Percentiles rank a stretch among this genome's conserved stretches.
These are phyloP conservation scores for Sebastes cheni DNA, from an alignment of 2,797 vertebrate species.

Conservation along the genomic window DNA sequence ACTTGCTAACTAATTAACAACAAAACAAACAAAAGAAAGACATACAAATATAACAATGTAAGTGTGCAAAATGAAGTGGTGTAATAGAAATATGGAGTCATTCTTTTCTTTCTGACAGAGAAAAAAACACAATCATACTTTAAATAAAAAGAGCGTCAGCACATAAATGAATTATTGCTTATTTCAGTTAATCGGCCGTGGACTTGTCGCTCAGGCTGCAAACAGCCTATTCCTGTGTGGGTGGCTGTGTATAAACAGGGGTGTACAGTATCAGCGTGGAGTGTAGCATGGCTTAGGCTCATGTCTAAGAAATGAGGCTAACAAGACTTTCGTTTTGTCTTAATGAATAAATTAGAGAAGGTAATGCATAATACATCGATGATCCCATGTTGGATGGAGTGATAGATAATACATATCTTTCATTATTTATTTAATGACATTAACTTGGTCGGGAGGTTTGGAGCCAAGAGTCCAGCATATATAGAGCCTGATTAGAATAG, in stretches of 20 bases:
- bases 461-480: conserved; percentile 62
- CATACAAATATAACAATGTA: background rate
- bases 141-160: background rate
- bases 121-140: background rate
- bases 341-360: conserved; percentile 98
- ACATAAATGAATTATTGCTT: background rate
- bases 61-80: background rate
- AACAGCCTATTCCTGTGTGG: conserved; percentile 39
- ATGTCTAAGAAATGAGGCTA: conserved; percentile 87
- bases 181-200: background rate
- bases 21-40: background rate
- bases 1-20: background rate
- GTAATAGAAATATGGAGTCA: background rate
- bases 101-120: background rate
- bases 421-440: conserved; percentile 97
- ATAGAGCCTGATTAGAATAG: conserved; percentile 68
- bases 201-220: conserved; percentile 17
- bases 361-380: conserved; percentile 94
- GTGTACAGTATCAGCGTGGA: conserved; percentile 21
- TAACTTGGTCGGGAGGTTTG: conserved; percentile 86
- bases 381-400: conserved; percentile 92
- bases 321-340: conserved; percentile 94
- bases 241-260: conserved; percentile 56
- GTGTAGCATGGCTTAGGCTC: conserved; percentile 52
- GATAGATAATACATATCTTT: conserved; percentile 94